A percentile compares a stretch with the other conserved stretches of the same genome.
Evolutionary conservation across 2,888 invertebrate species (phyloP).

Genomic region (Bellardia pandia): DNA sequence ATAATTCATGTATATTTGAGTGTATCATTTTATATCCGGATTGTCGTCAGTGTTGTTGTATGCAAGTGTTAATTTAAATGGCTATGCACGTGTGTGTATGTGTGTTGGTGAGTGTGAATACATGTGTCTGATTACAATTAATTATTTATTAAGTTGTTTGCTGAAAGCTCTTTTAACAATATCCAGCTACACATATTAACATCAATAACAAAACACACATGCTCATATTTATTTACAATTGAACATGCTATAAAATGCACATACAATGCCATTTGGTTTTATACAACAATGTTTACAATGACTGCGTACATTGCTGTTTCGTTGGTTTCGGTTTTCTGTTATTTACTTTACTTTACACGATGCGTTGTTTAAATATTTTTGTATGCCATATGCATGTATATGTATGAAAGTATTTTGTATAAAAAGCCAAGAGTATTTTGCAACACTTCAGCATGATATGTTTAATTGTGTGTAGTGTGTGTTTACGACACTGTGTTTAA

Average conservation of each 20-base stretch:
- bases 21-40: slow-evolving; percentile 1
- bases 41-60: not conserved
- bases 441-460: not conserved
- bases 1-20: slow-evolving; percentile 1
- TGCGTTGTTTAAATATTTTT: not conserved
- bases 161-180: slow-evolving; percentile 12
- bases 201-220: not conserved
- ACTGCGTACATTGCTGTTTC: not conserved
- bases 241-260: not conserved
- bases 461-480: not conserved
- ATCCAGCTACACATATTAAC: not conserved
- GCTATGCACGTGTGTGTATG: not conserved
- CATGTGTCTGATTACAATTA: slow-evolving; percentile 35
- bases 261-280: not conserved
- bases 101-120: not conserved
- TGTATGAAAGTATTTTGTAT: not conserved
- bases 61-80: slow-evolving; percentile 33
- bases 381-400: not conserved
- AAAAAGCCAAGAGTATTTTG: not conserved
- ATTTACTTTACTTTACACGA: not conserved
- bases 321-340: not conserved
- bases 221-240: slow-evolving; percentile 7
- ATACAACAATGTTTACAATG: slow-evolving; percentile 22
- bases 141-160: slow-evolving; percentile 43
- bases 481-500: not conserved